Conservation (phyloP, 1,140 invertebrate genomes). For the Ostrea edulis region DNA sequence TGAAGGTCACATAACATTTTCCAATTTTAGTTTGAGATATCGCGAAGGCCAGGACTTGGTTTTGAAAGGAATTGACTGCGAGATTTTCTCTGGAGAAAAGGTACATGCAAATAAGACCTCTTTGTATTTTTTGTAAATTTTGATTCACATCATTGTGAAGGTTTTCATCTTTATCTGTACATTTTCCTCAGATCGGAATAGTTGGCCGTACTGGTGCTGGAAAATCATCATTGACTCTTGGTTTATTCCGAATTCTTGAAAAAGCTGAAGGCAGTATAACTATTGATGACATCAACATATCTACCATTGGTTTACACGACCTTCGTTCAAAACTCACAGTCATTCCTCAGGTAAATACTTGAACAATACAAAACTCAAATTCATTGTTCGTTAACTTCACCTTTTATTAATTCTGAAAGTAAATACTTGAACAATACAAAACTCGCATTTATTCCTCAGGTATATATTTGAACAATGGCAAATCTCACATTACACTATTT, state of each 20-base stretch:
- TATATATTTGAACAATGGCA: neutral
- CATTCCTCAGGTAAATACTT: neutral
- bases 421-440: neutral
- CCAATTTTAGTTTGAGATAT: slow-evolving; percentile 82
- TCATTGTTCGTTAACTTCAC: too few species aligned
- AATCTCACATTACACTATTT: neutral
- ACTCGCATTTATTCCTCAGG: neutral
- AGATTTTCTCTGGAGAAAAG: slow-evolving; percentile 79
- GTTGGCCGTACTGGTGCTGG: neutral
- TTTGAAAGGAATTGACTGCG: slow-evolving; percentile 70
- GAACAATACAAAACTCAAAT: neutral
- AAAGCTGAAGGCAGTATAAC: slow-evolving; percentile 88
- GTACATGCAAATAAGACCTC: slow-evolving; percentile 59
- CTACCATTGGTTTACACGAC: slow-evolving; percentile 91
- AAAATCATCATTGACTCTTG: slow-evolving; percentile 75
- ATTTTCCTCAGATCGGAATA: slow-evolving; percentile 60
- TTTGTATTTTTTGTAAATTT: neutral
- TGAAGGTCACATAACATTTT: slow-evolving; percentile 87
- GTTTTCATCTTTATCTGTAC: slow-evolving; percentile 41
- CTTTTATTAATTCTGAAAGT: neutral
- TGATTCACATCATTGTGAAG: neutral
- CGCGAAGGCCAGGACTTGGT: slow-evolving; percentile 72
- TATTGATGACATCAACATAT: slow-evolving; percentile 95
- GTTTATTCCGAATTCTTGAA: slow-evolving; percentile 82
- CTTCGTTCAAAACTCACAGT: slow-evolving; percentile 77